Evolutionary conservation across 2,797 vertebrate species (phyloP).

Genomic region (Oryzias sinensis): DNA sequence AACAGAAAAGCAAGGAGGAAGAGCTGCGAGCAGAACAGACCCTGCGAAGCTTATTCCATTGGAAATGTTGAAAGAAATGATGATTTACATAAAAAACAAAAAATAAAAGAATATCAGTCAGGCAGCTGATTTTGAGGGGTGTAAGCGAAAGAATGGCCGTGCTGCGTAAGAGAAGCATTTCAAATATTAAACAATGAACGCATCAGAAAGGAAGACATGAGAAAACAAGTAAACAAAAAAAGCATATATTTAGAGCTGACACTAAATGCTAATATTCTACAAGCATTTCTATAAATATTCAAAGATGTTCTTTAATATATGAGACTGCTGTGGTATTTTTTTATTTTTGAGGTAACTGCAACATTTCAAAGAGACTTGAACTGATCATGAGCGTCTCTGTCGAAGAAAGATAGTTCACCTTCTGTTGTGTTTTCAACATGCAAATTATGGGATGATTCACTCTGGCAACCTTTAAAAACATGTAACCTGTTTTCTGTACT

Average conservation of each 20-base stretch:
- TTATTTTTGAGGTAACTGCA: conserved; percentile 25
- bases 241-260: conserved; percentile 27
- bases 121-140: conserved; percentile 12
- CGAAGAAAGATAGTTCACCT: too few species aligned
- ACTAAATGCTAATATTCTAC: conserved; percentile 25
- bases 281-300: conserved; percentile 37
- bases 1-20: conserved; percentile 29
- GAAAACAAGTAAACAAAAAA: conserved; percentile 23
- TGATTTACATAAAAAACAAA: conserved; percentile 26
- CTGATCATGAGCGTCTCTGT: too few species aligned
- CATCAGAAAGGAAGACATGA: conserved; percentile 29
- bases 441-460: too few species aligned
- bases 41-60: background rate
- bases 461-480: too few species aligned
- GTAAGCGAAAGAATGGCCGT: conserved; percentile 17
- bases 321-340: background rate
- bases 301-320: conserved; percentile 6
- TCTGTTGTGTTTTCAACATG: too few species aligned
- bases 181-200: conserved; percentile 10
- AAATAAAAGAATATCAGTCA: background rate
- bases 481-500: too few species aligned
- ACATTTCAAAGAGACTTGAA: background rate
- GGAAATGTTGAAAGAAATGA: conserved; percentile 21
- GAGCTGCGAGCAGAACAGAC: conserved; percentile 7
- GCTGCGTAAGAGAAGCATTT: conserved; percentile 15